Percentiles rank a stretch among this genome's conserved stretches.
phyloP scores from a whole-genome alignment of 1,140 invertebrate species.

The Phocides pigmalion region DNA sequence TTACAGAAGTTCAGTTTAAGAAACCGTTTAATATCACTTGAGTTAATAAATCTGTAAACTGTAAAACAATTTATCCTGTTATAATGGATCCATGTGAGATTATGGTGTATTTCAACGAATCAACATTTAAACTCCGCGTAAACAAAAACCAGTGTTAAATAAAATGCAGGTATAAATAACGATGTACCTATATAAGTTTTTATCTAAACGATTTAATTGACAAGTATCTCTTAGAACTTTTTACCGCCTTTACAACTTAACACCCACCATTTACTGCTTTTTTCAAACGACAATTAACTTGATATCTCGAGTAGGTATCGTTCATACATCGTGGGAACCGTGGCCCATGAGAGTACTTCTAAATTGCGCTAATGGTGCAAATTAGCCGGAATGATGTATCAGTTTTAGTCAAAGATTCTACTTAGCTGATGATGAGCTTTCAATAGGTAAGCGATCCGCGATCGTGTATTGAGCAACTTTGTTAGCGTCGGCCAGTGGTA shows the following conservation, averaged over 20 bases:
- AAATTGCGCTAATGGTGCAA: constrained; percentile 44
- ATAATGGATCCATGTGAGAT: too few relatives aligned
- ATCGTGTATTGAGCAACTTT: constrained; percentile 6
- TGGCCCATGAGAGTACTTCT: constrained; percentile 1
- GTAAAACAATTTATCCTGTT: too few relatives aligned
- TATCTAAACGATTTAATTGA: constrained; percentile 24
- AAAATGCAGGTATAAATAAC: constrained; percentile 6
- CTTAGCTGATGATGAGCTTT: constrained; percentile 37
- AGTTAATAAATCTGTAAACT: too few relatives aligned
- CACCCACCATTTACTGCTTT: constrained; percentile 12
- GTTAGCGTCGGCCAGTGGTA: neutral
- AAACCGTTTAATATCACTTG: too few relatives aligned
- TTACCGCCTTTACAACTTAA: constrained; percentile 23
- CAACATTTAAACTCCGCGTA: too few relatives aligned
- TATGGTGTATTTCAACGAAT: too few relatives aligned
- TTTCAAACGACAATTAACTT: constrained; percentile 4
- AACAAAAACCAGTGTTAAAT: neutral
- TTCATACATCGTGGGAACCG: constrained; percentile 10
- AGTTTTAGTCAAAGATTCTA: constrained; percentile 41
- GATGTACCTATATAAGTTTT: neutral
- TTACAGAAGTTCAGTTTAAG: too few relatives aligned
- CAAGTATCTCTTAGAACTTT: constrained; percentile 3
- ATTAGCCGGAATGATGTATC: constrained; percentile 53
- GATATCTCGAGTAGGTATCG: constrained; percentile 4
- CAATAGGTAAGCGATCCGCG: constrained; percentile 31